Percentiles rank a stretch among this genome's conserved stretches.
These are phyloP conservation scores for Tadarida brasiliensis DNA, from an alignment of 2,797 vertebrate genomes.

Conservation along the genomic window DNA sequence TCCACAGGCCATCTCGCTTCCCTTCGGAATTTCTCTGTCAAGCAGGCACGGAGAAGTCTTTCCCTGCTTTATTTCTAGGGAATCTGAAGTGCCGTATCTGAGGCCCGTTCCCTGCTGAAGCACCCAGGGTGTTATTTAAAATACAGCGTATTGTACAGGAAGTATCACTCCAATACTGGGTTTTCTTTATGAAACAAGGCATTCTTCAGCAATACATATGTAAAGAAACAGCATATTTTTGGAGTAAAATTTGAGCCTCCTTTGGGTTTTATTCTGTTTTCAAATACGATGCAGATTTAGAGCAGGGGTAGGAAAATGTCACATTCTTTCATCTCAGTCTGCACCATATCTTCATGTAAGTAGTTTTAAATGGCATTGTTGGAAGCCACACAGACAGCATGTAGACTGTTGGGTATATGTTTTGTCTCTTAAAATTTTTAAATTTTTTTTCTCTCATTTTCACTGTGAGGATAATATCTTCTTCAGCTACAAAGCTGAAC, in stretches of 20 bases:
- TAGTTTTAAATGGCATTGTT: background rate
- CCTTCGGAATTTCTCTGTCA: background rate
- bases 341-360: background rate
- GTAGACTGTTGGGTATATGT: background rate
- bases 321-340: background rate
- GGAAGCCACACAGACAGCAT: background rate
- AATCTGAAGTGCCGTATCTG: background rate
- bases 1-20: slow-evolving; percentile 10
- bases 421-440: background rate
- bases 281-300: slow-evolving; percentile 37
- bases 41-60: background rate
- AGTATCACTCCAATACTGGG: background rate
- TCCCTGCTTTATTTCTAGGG: background rate
- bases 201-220: background rate
- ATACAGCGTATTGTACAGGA: background rate
- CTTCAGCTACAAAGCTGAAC: background rate
- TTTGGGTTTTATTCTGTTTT: slow-evolving; percentile 22
- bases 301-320: slow-evolving; percentile 1
- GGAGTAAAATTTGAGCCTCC: slow-evolving; percentile 21
- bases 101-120: background rate
- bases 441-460: slow-evolving; percentile 42
- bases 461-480: background rate
- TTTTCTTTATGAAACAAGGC: slow-evolving; percentile 51
- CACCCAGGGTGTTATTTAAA: background rate
- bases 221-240: background rate